These are phyloP conservation scores for Julus scandinavius DNA, from an alignment of 2,888 invertebrate genomes.

Conservation along the genomic window DNA sequence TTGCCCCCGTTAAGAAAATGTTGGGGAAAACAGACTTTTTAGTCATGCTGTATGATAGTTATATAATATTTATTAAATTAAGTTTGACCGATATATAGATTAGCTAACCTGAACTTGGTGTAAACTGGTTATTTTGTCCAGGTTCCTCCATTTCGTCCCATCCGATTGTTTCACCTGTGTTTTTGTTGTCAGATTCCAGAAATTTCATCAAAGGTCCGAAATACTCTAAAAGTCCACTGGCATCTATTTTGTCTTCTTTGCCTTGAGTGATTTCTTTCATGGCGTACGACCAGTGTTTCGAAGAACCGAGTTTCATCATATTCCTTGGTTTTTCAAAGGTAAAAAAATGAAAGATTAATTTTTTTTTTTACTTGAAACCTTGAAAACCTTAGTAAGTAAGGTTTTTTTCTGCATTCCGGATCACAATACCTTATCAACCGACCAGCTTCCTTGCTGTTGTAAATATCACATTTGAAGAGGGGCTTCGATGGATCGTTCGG, in stretches of 20 bases:
- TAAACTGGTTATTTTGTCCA: background rate
- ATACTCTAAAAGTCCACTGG: slow-evolving; percentile 53
- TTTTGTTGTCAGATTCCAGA: slow-evolving; percentile 44
- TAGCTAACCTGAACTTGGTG: background rate
- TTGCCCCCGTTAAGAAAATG: no score
- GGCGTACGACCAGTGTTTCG: slow-evolving; percentile 49
- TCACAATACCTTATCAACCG: slow-evolving; percentile 37
- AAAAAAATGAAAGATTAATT: background rate
- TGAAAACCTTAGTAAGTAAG: no score
- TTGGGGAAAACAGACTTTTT: no score
- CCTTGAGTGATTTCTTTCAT: slow-evolving; percentile 53
- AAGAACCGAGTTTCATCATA: slow-evolving; percentile 52
- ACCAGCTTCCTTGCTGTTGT: slow-evolving; percentile 55
- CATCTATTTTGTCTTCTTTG: slow-evolving; percentile 51
- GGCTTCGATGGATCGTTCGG: slow-evolving; percentile 52
- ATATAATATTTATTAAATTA: no score
- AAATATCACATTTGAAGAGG: slow-evolving; percentile 55
- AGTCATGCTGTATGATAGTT: no score
- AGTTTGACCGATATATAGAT: no score
- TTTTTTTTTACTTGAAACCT: no score
- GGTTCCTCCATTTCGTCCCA: background rate
- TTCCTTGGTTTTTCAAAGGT: slow-evolving; percentile 12
- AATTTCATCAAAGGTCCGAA: slow-evolving; percentile 51
- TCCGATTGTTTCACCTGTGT: slow-evolving; percentile 45
- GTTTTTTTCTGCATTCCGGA: background rate